A percentile compares a stretch with the other conserved stretches of the same genome.
Conservation (phyloP, 2,797 vertebrate species). For the Stomatorhinus walkeri region DNA sequence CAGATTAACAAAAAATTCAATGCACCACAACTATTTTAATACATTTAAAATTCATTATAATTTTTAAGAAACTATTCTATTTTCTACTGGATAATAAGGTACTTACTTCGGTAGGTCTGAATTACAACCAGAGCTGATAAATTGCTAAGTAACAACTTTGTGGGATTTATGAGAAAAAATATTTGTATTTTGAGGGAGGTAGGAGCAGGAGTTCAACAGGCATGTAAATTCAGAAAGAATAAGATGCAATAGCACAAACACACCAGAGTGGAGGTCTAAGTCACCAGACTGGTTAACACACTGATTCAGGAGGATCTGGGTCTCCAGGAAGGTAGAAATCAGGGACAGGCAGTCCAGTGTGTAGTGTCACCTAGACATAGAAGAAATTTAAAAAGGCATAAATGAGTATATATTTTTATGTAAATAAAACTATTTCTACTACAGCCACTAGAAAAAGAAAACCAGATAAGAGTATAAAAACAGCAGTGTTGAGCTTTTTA, state of each 20-base stretch:
- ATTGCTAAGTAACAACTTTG: neutral
- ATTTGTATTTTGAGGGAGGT: neutral
- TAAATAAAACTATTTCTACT: neutral
- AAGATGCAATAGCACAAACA: neutral
- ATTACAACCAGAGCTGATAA: neutral
- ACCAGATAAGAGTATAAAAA: neutral
- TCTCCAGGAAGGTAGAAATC: constrained; percentile 82
- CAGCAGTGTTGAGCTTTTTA: neutral
- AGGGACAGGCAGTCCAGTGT: constrained; percentile 87
- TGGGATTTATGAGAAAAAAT: neutral
- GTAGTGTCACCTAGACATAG: constrained; percentile 76
- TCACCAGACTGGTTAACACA: constrained; percentile 48
- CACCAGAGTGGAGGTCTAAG: neutral
- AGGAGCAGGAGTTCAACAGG: neutral
- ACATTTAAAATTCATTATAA: neutral
- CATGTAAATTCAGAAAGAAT: neutral
- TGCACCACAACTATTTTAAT: neutral
- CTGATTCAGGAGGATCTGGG: constrained; percentile 55
- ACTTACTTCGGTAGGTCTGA: neutral
- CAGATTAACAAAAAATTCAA: neutral
- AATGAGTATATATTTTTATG: neutral
- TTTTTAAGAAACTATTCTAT: neutral
- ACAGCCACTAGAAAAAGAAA: neutral
- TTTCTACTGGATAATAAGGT: neutral
- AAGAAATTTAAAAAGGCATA: constrained; percentile 14